Evolutionary conservation across 2,888 invertebrate species (phyloP).

Genomic region (Tenthredo amoena): DNA sequence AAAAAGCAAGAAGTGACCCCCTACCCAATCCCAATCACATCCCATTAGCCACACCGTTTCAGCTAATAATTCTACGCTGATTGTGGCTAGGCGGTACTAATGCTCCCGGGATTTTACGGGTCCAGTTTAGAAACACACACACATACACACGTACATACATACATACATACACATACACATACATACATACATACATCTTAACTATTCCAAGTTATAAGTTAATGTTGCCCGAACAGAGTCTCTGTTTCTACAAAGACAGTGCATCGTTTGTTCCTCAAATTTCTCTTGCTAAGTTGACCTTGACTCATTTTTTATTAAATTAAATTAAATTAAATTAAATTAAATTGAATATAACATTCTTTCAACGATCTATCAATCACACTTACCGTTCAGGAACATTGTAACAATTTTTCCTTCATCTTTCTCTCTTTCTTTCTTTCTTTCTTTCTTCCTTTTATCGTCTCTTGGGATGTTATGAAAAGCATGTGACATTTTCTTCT

Average conservation of each 20-base stretch:
- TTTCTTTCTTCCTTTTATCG: background rate
- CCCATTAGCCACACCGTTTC: constrained; percentile 72
- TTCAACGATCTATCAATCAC: background rate
- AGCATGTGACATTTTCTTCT: constrained; percentile 1
- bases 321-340: background rate
- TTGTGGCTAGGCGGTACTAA: constrained; percentile 73
- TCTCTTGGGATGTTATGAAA: background rate
- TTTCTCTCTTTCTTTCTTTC: background rate
- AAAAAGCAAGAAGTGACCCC: constrained; percentile 81
- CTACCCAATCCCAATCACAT: constrained; percentile 58
- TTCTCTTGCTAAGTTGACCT: constrained; percentile 3
- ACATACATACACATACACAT: background rate
- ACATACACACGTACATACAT: no score
- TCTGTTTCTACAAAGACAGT: constrained; percentile 5
- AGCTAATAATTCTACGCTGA: constrained; percentile 70
- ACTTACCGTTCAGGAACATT: background rate
- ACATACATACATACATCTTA: background rate
- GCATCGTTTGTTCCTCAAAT: constrained; percentile 26
- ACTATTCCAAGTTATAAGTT: constrained; percentile 46
- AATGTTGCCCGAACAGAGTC: constrained; percentile 12
- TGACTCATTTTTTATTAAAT: background rate
- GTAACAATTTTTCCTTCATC: background rate
- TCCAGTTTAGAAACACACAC: background rate
- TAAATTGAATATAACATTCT: background rate
- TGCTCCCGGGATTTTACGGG: background rate